Evolutionary conservation across 2,113 vertebrate genomes (phyloP).

Genomic region (Macquaria ambigua): DNA sequence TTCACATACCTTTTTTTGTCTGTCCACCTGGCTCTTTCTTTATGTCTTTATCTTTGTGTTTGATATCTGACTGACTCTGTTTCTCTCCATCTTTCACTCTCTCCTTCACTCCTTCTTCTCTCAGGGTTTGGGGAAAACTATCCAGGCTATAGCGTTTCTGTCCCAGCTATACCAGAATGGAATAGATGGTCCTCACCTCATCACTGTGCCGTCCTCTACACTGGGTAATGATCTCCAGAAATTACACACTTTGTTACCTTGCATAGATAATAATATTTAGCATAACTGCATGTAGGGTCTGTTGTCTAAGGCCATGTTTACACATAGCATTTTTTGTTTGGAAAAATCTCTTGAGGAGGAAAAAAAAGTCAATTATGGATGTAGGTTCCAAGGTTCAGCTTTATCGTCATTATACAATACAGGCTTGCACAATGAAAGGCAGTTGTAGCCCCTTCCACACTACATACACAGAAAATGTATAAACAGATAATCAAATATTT

Average conservation of each 20-base stretch:
- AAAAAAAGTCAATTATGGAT: neutral
- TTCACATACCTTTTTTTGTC: neutral
- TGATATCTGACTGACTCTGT: constrained; percentile 13
- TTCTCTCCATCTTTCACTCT: neutral
- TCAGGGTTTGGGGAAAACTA: constrained; percentile 98
- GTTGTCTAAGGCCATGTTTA: neutral
- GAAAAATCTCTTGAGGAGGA: neutral
- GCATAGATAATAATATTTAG: neutral
- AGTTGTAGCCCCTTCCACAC: no score
- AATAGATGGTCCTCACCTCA: constrained; percentile 92
- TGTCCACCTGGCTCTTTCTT: constrained; percentile 11
- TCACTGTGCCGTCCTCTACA: constrained; percentile 95
- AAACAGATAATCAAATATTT: no score
- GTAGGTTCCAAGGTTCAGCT: neutral
- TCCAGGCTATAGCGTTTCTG: constrained; percentile 97
- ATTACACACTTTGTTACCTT: neutral
- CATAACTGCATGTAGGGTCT: neutral
- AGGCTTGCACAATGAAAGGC: no score
- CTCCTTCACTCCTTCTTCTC: constrained; percentile 31
- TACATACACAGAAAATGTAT: no score
- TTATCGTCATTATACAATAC: no score
- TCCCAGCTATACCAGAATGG: constrained; percentile 91
- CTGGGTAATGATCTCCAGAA: constrained; percentile 84
- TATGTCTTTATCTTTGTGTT: neutral
- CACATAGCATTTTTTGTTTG: neutral